Evolutionary conservation across 2,113 vertebrate genomes (phyloP).

Genomic region (Phalacrocorax aristotelis): DNA sequence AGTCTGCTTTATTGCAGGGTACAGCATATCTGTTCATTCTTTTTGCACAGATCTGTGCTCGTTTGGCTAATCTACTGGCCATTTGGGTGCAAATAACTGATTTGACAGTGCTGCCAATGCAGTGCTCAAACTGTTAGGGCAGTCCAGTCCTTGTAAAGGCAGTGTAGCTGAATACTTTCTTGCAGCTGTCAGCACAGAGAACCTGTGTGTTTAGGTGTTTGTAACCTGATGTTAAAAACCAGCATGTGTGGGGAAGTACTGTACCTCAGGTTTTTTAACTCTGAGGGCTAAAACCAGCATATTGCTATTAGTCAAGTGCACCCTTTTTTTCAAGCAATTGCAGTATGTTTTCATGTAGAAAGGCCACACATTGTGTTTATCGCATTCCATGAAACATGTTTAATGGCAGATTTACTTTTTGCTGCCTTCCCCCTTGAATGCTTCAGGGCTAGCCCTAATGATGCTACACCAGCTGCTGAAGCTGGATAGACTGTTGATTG

Average conservation of each 20-base stretch:
- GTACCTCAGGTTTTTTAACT: background rate
- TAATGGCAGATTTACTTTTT: background rate
- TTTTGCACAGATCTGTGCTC: background rate
- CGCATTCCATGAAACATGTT: background rate
- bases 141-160: background rate
- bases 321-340: background rate
- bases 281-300: background rate
- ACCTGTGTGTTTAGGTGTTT: background rate
- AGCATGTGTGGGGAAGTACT: background rate
- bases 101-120: background rate
- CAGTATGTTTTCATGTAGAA: background rate
- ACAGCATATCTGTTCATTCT: background rate
- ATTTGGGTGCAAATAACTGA: background rate
- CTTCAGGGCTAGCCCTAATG: background rate
- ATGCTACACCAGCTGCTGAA: background rate
- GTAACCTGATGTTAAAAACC: constrained; percentile 4
- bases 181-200: background rate
- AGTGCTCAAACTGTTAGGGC: background rate
- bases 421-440: background rate
- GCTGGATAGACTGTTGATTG: background rate
- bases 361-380: background rate
- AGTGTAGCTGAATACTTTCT: background rate
- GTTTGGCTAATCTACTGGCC: background rate
- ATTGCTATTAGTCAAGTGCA: background rate
- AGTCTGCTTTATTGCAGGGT: background rate